Evolutionary conservation across 2,888 invertebrate genomes (phyloP).

Genomic region (Xanthorhoe designata): DNA sequence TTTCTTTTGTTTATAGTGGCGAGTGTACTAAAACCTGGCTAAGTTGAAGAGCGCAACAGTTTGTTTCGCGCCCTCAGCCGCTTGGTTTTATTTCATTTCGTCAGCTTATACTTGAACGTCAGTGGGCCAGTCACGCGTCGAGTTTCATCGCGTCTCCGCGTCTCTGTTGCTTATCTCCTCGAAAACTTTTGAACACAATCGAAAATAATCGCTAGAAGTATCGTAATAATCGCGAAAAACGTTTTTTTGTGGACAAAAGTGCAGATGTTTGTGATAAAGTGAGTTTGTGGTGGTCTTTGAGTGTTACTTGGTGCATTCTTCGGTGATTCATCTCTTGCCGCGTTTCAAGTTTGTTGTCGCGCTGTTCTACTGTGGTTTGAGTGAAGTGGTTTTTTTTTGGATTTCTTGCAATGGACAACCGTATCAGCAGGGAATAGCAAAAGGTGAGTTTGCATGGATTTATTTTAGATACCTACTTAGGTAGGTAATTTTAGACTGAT

Average conservation of each 20-base stretch:
- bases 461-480: background rate
- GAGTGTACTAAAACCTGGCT: slow-evolving; percentile 61
- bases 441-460: slow-evolving; percentile 45
- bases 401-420: slow-evolving; percentile 48
- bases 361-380: slow-evolving; percentile 63
- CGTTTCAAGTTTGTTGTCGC: slow-evolving; percentile 73
- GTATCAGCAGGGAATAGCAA: slow-evolving; percentile 43
- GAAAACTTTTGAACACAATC: slow-evolving; percentile 75
- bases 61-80: slow-evolving; percentile 56
- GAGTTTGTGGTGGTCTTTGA: slow-evolving; percentile 59
- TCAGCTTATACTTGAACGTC: slow-evolving; percentile 74
- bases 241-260: slow-evolving; percentile 56
- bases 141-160: slow-evolving; percentile 60
- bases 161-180: slow-evolving; percentile 54
- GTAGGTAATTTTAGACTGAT: background rate
- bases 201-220: slow-evolving; percentile 56
- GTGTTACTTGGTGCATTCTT: slow-evolving; percentile 76
- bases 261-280: slow-evolving; percentile 60
- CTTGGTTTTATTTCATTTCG: slow-evolving; percentile 69
- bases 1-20: slow-evolving; percentile 70
- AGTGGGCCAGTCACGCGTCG: slow-evolving; percentile 66
- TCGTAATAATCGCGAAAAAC: slow-evolving; percentile 58
- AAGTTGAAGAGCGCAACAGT: slow-evolving; percentile 69
- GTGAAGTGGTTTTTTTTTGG: slow-evolving; percentile 59
- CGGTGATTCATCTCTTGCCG: slow-evolving; percentile 74